Evolutionary conservation across 2,888 invertebrate genomes (phyloP), one percentile per base, ranked within the genome.

Genomic region (Acleris cristana): DNA sequence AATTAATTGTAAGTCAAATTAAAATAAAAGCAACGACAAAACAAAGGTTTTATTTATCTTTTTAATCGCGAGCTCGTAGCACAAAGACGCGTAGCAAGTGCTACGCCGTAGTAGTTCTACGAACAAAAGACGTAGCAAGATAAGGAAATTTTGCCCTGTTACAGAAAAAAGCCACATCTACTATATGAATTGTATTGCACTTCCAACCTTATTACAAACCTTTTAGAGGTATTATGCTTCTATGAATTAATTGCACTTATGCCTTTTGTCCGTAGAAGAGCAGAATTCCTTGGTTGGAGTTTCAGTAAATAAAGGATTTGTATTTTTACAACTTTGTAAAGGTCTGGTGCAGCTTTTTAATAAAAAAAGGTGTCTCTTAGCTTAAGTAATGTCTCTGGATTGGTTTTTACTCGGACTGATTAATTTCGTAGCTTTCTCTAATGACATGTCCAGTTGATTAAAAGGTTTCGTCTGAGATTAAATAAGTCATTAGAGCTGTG

Each of bases 71-170:
- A 34, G 14, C 40, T 44, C 56, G 56, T 56, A 56, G 56, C 56
- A 56, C 51, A 19, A 51, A 18, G 19, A 51, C 18, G 51, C 51
- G 51, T 51, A 51, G 51, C 51, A 51, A 51, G 44, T 34, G 21
- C 56, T 56, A 56, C 56, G 44, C 8, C 56, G 56, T 56, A 56
- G 56, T 44, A 44, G 21, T 44, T 16, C 56, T 56, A 56, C 56
- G 21, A 56, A 56, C 51, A 51, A 51, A 21, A 51, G 51, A 19
- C 51, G 51, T 51, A 51, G 51, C 51, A 51, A 51, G 51, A 51
- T 51, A 48, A 48, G 48, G 48, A 48, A 48, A n/a, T 26, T 26
- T 2, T 26, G 26, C 26, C 26, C 26, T 26, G 6, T 26, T 6
- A 26, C 6, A 2, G 26, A 26, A 26, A 26, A 26, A 26, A 26